Base-by-base conservation (phyloP, 2,888 invertebrate genomes). In the Ditylenchus weischeri region DNA sequence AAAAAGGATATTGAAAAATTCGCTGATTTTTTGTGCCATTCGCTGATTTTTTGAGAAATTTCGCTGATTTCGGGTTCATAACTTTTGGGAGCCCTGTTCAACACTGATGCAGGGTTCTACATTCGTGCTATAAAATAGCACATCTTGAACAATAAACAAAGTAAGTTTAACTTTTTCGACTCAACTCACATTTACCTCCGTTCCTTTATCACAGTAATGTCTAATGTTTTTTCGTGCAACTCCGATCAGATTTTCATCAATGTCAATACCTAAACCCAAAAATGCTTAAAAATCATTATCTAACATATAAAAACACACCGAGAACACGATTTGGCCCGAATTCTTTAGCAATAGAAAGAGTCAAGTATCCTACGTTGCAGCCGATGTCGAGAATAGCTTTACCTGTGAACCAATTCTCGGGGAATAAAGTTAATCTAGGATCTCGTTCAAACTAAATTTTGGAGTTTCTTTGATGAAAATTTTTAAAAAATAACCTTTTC, bases 321-420 rank as follows among this genome's bases (percentile, higher is more conserved):
- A 79, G 72, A 67, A 95, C 90, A 74, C 90, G 90, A 72, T 88
- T 88, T 3, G 95, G 93, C 48, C 88, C 87, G 76, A 91, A 89
- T 79, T 92, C 90, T 72, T 90, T 87, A 0, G 93, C 96, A 61
- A 98, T 88, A 0, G 90, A 89, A 50, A 95, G 88, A 13, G 96
- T 93, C 76, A 98, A 88, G 83, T 93, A 92, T 0, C 98, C 98
- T 70, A 92, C 90, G 85, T 98, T 98, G 85, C 96, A 98, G 21
- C 98, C 98, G 82, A 98, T 90, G 83, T 98, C 98, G 73, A 98
- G 86, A 57, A 96, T 90, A 84, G 92, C 91, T 85, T 91, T 93
- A 73, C 72, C 89, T 72, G 89, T 87, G 84, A 96, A 94, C 82
- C 76, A 68, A 43, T 64, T 60, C 15, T 60, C 51, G 15, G 58